These are phyloP conservation scores for Myiozetetes cayanensis DNA, from an alignment of 2,113 vertebrate genomes.

Conservation along the genomic window DNA sequence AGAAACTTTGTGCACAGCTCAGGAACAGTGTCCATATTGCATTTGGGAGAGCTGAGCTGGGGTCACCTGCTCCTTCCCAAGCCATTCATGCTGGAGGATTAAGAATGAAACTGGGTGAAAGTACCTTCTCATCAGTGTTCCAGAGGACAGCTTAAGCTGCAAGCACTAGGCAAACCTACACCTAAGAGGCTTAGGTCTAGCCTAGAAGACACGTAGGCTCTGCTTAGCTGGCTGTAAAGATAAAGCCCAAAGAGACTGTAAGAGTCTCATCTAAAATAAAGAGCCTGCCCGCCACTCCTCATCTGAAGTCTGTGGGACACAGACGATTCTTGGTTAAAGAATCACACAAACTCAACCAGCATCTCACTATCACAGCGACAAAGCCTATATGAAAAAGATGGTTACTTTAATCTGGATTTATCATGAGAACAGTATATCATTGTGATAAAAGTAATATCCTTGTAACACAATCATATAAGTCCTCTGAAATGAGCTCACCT, in stretches of 20 bases:
- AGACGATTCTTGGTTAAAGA: not conserved
- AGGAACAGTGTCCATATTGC: not conserved
- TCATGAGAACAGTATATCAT: not conserved
- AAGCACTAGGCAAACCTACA: not conserved
- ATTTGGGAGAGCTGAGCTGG: not conserved
- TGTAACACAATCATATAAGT: not conserved
- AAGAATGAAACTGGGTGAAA: not conserved
- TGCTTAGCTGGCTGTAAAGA: not conserved
- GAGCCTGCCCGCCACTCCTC: not conserved
- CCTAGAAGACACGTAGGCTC: not conserved
- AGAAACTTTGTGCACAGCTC: not conserved
- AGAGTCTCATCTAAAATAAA: not conserved
- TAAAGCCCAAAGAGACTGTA: not conserved
- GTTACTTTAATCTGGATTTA: not conserved
- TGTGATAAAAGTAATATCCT: not conserved
- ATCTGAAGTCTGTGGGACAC: not conserved
- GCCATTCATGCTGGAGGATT: not conserved
- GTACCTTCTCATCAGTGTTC: not conserved
- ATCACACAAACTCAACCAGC: not conserved
- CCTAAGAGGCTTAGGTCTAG: not conserved
- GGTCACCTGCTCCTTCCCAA: not conserved
- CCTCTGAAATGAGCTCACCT: slow-evolving; percentile 74
- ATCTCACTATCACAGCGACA: not conserved
- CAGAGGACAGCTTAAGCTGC: not conserved
- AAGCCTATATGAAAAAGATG: not conserved